A percentile compares a stretch with the other conserved stretches of the same genome.
Conservation (phyloP, 1,140 invertebrate genomes). For the Lepidurus packardi region DNA sequence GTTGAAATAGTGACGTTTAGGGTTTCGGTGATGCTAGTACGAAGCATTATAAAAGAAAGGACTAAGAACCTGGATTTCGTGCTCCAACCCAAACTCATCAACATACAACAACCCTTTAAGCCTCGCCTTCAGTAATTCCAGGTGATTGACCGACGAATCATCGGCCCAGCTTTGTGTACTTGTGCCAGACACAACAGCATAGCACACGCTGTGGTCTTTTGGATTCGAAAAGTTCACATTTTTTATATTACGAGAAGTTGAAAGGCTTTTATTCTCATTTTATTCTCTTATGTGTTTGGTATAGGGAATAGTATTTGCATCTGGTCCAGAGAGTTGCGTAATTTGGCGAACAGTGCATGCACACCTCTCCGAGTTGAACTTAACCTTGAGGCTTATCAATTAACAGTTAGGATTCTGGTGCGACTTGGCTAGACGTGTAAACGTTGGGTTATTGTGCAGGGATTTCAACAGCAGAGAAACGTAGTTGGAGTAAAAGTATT, state of each 20-base stretch:
- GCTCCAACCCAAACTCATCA: not conserved
- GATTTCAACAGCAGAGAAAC: too few species aligned
- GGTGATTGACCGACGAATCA: not conserved
- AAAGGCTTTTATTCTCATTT: not conserved
- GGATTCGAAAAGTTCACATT: too few species aligned
- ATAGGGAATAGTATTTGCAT: not conserved
- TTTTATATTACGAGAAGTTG: too few species aligned
- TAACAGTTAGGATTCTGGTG: not conserved
- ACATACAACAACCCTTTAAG: not conserved
- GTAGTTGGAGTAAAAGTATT: too few species aligned
- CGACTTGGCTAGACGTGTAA: too few species aligned
- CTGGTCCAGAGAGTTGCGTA: not conserved
- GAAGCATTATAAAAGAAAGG: too few species aligned
- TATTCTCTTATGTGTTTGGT: not conserved
- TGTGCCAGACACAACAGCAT: too few species aligned
- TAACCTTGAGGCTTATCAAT: slow-evolving; percentile 1
- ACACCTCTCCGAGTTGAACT: not conserved
- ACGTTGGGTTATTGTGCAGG: too few species aligned
- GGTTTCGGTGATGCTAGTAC: not conserved
- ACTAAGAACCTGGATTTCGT: not conserved
- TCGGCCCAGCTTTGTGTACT: not conserved
- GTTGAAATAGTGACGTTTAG: not conserved
- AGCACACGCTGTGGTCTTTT: too few species aligned
- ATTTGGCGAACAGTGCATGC: not conserved
- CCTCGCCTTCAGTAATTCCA: slow-evolving; percentile 8